Evolutionary conservation across 1,140 invertebrate genomes (phyloP).

Genomic region (Drosophila burlai): DNA sequence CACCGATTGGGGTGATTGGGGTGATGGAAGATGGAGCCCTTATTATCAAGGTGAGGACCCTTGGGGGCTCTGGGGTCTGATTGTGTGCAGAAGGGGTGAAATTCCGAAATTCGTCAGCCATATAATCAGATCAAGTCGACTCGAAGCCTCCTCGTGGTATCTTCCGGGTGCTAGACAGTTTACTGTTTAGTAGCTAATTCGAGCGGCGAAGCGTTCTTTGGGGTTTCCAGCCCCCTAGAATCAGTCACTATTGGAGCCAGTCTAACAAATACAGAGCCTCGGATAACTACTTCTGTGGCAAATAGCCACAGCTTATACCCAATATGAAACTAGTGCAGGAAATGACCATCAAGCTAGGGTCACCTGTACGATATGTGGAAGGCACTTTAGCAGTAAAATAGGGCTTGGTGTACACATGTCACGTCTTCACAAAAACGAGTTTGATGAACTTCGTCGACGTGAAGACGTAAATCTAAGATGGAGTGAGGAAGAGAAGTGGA

Average conservation of each 20-base stretch:
- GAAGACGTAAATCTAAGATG: conserved; percentile 17
- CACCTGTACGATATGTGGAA: background rate
- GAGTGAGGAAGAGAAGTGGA: conserved; percentile 25
- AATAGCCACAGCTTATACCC: background rate
- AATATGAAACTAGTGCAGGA: too few relatives aligned
- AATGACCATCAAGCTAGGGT: background rate
- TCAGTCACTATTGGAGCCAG: background rate
- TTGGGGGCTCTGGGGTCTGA: background rate
- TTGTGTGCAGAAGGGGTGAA: conserved; percentile 1
- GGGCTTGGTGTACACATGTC: background rate
- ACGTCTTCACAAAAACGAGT: conserved; percentile 2
- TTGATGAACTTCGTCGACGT: background rate
- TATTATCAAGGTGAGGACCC: background rate
- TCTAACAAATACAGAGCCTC: background rate
- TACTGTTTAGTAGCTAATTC: background rate
- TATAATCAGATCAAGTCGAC: conserved; percentile 2
- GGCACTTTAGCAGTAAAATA: background rate
- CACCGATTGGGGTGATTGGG: too few relatives aligned
- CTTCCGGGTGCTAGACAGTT: conserved; percentile 2
- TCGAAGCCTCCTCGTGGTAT: conserved; percentile 2
- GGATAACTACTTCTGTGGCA: background rate
- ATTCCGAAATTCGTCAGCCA: background rate
- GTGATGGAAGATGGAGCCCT: too few relatives aligned
- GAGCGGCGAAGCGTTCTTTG: background rate
- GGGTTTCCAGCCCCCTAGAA: background rate